Evolutionary conservation across 2,113 vertebrate species (phyloP), one percentile per base, ranked within the genome.

Genomic region (Vidua chalybeata): DNA sequence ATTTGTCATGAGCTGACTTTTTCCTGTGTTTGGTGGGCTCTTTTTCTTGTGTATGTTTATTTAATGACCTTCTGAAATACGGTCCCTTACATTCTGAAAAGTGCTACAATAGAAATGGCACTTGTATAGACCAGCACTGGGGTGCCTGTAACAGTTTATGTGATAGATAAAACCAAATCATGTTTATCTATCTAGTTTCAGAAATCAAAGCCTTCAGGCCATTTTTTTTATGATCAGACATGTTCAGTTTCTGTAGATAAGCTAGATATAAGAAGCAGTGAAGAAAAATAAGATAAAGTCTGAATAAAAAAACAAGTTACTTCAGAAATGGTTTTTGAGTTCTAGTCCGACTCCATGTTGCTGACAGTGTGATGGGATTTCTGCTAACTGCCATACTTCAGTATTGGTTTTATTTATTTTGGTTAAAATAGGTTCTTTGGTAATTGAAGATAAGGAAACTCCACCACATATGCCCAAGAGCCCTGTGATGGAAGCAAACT

Each of bases 391-490:
- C 41, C 41, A 4, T 54, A 20, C 63, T 62, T 61, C 16, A 3
- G 8, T 41, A 31, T 30, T 58, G 19, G 71, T 71, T 83, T 54
- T 48, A 31, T 43, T 79, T 84, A 48, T 81, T 97, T 97, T 86
- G 94, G 69, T 97, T 95, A 66, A 80, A 94, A 86, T 91, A 98
- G 98, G 98, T 93, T 98, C 98, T 96, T 95, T 98, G 92, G 98
- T 98, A 81, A 98, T 98, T 69, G 98, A 98, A 96, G 98, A 98
- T 94, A 98, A 98, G 93, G 98, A 98, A 78, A 96, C 96, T 31
- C 96, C 98, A 43, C 97, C 97, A 52, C 97, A 98, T 58, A 92
- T 98, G 75, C 96, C 98, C 94, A 98, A 97, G 92, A 98, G 86
- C 95, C 96, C 98, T 84, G 97, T 96, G 66, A 91, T 95, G 89